Conservation (phyloP, 2,888 invertebrate genomes). For the Chaetogeoica ovagalla region DNA sequence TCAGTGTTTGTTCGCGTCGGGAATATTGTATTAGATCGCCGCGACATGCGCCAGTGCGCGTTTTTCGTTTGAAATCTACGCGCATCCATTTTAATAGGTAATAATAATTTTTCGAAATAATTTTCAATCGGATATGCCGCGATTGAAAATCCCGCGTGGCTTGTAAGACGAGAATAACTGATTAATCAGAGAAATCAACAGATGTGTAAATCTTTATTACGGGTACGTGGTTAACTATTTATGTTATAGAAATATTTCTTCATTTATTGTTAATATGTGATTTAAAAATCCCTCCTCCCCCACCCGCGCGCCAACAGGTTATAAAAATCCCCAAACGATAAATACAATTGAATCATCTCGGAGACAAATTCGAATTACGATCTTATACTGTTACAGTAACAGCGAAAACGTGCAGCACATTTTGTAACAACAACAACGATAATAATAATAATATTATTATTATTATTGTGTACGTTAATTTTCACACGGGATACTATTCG, state of each 20-base stretch:
- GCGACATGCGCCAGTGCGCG: conserved; percentile 41
- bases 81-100: background rate
- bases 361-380: too few relatives aligned
- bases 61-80: conserved; percentile 12
- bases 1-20: conserved; percentile 42
- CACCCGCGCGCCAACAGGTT: background rate
- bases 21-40: conserved; percentile 11
- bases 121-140: background rate
- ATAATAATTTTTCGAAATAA: too few relatives aligned
- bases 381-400: too few relatives aligned
- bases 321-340: background rate
- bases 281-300: background rate
- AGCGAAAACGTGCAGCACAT: too few relatives aligned
- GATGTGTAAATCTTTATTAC: conserved; percentile 1
- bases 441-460: background rate
- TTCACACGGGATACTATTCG: background rate
- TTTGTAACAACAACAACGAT: background rate
- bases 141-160: background rate
- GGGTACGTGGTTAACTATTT: background rate
- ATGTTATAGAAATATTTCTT: background rate
- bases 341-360: too few relatives aligned
- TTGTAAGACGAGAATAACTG: background rate
- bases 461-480: background rate
- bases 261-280: background rate
- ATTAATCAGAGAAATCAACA: background rate